Evolutionary conservation across 2,113 vertebrate genomes (phyloP).

Genomic region (Polypterus senegalus): DNA sequence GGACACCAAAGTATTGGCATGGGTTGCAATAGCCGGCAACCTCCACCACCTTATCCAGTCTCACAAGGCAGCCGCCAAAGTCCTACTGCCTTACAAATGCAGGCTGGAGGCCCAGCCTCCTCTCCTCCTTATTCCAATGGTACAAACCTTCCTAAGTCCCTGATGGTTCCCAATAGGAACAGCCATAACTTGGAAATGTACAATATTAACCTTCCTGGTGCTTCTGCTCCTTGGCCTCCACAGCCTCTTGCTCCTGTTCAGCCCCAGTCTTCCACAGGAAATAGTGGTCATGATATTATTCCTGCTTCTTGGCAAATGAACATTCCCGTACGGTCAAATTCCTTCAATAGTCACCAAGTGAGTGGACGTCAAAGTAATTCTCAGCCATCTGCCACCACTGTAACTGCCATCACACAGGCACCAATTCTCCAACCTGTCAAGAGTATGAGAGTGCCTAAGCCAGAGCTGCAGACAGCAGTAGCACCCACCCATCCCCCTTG

Average conservation of each 20-base stretch:
- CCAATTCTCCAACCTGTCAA: constrained; percentile 88
- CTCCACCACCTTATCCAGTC: constrained; percentile 77
- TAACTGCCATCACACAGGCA: constrained; percentile 87
- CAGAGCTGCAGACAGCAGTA: constrained; percentile 85
- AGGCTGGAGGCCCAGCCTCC: constrained; percentile 58
- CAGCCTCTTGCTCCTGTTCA: constrained; percentile 45
- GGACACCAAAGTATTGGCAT: constrained; percentile 57
- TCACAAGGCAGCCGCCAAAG: constrained; percentile 72
- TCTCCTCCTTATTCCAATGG: constrained; percentile 69
- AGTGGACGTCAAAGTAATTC: constrained; percentile 55
- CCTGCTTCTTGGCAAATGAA: constrained; percentile 70
- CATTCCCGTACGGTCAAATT: constrained; percentile 75
- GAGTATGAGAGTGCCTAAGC: constrained; percentile 85
- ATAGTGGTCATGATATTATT: constrained; percentile 58
- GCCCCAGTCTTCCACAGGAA: constrained; percentile 52
- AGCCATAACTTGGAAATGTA: constrained; percentile 89
- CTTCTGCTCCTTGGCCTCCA: constrained; percentile 69
- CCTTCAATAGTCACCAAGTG: constrained; percentile 74
- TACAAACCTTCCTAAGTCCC: constrained; percentile 59
- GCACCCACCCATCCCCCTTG: constrained; percentile 86
- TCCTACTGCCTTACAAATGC: constrained; percentile 73
- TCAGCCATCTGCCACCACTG: constrained; percentile 82
- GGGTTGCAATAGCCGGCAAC: constrained; percentile 59
- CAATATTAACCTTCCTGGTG: constrained; percentile 50
- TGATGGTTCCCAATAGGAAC: constrained; percentile 77